Base-by-base conservation (phyloP, 2,113 vertebrate genomes). In the Pongo pygmaeus region DNA sequence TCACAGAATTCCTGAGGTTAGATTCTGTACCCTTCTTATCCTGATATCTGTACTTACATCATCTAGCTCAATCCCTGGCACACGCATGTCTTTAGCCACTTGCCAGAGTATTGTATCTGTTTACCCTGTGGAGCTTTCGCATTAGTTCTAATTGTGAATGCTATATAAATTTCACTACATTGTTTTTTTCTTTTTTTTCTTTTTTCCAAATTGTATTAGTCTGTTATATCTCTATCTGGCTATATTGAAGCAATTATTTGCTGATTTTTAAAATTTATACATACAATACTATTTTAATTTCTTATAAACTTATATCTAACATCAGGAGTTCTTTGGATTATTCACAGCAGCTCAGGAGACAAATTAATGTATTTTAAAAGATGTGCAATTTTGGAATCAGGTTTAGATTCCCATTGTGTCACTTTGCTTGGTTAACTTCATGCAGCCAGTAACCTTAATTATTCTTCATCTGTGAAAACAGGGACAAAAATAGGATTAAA, bases 351-450 rank as follows among this genome's bases (percentile, higher is more conserved):
- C 55, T 77, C 5, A 86, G 61, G 81, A 93, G 46, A 64, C 46
- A 88, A 90, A 95, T 80, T 83, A 79, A 6, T 64, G 0, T 72
- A 77, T 86, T 94, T 0, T 67, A 93, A 87, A 89, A 80, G 3
- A 84, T 38, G 75, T 80, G 35, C 64, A 77, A 0, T 77, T 97
- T 87, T 95, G 77, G 55, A 97, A 57, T 84, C 2, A 23, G 48
- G 13, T 85, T 91, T 22, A 59, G 18, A 32, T 84, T 97, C 43
- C 20, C 48, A 30, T 95, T 93, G 25, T 89, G 25, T 89, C 80
- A 93, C 25, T 96, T 87, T n/a, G 92, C 38, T n/a, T 81, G 35
- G 13, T 91, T 95, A 69, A 91, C n/a, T 89, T 92, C 16, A 91
- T 52, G 46, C 43, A 83, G 70, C 35, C 91, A 48, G 75, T 69